Conservation (phyloP, 2,888 invertebrate species). For the Latrodectus elegans region DNA sequence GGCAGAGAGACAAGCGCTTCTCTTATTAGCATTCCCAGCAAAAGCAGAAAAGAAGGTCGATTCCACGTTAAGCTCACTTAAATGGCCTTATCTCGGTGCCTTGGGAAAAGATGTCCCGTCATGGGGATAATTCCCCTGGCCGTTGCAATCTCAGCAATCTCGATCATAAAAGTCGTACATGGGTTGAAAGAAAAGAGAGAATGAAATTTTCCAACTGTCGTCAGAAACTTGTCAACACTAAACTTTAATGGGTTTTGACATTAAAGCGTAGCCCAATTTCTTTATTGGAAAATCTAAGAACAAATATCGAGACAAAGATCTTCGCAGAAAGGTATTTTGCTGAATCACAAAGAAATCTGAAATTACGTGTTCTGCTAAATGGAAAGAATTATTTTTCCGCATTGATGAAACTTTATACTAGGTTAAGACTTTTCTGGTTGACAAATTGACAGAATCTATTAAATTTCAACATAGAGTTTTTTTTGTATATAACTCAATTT, state of each 20-base stretch:
- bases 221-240: conserved; percentile 41
- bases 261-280: conserved; percentile 36
- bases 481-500: too few relatives aligned
- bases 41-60: not conserved
- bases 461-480: too few relatives aligned
- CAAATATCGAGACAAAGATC: not conserved
- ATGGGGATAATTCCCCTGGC: conserved; percentile 42
- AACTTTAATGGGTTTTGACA: conserved; percentile 48
- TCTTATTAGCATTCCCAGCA: not conserved
- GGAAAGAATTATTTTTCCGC: too few relatives aligned
- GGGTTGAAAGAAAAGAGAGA: conserved; percentile 1
- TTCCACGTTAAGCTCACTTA: conserved; percentile 6
- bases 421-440: too few relatives aligned
- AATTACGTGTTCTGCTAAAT: too few relatives aligned
- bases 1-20: not conserved
- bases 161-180: conserved; percentile 12
- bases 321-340: too few relatives aligned
- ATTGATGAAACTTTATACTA: too few relatives aligned
- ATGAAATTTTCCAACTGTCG: conserved; percentile 8
- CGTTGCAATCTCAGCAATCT: conserved; percentile 42
- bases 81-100: conserved; percentile 53
- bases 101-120: conserved; percentile 30
- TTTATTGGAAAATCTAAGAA: conserved; percentile 9
- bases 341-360: too few relatives aligned
- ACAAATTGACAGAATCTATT: too few relatives aligned